A percentile compares a stretch with the other conserved stretches of the same genome.
Evolutionary conservation across 2,113 vertebrate genomes (phyloP).

Genomic region (Oncorhynchus tshawytscha): DNA sequence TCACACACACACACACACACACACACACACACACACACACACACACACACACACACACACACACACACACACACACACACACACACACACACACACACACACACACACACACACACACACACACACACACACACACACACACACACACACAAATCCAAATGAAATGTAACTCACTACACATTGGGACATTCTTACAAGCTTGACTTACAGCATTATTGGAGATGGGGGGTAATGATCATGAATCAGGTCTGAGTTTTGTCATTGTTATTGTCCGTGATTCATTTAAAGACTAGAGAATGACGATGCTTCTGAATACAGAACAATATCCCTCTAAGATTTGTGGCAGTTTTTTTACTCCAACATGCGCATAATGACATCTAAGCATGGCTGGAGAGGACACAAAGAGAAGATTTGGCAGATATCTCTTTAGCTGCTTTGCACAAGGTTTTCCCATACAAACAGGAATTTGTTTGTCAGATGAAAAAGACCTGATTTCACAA

Average conservation of each 20-base stretch:
- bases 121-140: neutral
- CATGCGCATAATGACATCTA: slow-evolving; percentile 30
- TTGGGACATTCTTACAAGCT: too few species aligned
- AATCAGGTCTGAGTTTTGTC: too few species aligned
- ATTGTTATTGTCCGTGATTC: too few species aligned
- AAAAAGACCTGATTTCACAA: slow-evolving; percentile 31
- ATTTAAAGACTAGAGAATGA: too few species aligned
- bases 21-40: neutral
- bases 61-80: neutral
- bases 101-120: neutral
- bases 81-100: neutral
- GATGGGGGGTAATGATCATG: too few species aligned
- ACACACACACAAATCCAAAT: neutral
- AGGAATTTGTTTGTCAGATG: slow-evolving; percentile 25
- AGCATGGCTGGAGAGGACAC: slow-evolving; percentile 51
- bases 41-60: neutral
- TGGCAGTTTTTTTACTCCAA: slow-evolving; percentile 36
- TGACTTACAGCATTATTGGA: too few species aligned
- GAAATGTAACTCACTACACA: too few species aligned
- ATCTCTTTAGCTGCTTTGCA: slow-evolving; percentile 25
- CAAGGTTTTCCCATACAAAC: slow-evolving; percentile 50
- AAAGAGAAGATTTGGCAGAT: slow-evolving; percentile 49
- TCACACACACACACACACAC: neutral
- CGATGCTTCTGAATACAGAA: neutral
- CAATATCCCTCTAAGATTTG: slow-evolving; percentile 33